Percentiles rank a stretch among this genome's conserved stretches.
Conservation (phyloP, 2,113 vertebrate genomes). For the Hystrix brachyura region DNA sequence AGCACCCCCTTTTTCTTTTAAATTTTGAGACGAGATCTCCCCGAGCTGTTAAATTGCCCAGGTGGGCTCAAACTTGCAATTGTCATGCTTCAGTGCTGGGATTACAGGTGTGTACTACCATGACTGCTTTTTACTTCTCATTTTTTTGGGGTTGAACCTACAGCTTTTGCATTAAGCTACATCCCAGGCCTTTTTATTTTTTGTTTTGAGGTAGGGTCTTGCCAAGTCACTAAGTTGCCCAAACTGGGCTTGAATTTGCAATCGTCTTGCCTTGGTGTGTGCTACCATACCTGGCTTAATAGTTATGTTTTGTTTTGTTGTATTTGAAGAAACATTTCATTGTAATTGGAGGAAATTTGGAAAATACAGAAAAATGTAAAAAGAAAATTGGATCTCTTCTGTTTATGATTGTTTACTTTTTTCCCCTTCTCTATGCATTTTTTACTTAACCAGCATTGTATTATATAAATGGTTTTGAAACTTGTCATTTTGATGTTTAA, state of each 20-base stretch:
- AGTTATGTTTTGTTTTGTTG: neutral
- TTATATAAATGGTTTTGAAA: slow-evolving; percentile 20
- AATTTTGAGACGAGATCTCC: too few species aligned
- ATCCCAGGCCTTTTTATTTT: too few species aligned
- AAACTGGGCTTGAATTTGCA: too few species aligned
- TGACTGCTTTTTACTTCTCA: neutral
- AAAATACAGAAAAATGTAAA: neutral
- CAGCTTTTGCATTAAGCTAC: too few species aligned
- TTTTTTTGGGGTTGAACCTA: neutral
- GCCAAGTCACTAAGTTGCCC: too few species aligned
- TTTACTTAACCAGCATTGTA: neutral
- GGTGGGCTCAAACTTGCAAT: too few species aligned
- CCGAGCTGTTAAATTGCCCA: too few species aligned
- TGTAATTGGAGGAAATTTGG: neutral
- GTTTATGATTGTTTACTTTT: neutral
- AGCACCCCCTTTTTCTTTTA: too few species aligned
- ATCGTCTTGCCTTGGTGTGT: neutral
- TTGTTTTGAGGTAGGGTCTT: too few species aligned
- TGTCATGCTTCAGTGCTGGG: neutral
- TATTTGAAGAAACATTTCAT: neutral
- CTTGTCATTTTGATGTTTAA: neutral
- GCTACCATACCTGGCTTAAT: neutral
- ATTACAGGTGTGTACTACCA: neutral
- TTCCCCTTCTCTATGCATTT: neutral
- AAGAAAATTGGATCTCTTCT: slow-evolving; percentile 28